These are phyloP conservation scores for Heterohyrax brucei DNA, from an alignment of 2,797 vertebrate genomes.

Conservation along the genomic window DNA sequence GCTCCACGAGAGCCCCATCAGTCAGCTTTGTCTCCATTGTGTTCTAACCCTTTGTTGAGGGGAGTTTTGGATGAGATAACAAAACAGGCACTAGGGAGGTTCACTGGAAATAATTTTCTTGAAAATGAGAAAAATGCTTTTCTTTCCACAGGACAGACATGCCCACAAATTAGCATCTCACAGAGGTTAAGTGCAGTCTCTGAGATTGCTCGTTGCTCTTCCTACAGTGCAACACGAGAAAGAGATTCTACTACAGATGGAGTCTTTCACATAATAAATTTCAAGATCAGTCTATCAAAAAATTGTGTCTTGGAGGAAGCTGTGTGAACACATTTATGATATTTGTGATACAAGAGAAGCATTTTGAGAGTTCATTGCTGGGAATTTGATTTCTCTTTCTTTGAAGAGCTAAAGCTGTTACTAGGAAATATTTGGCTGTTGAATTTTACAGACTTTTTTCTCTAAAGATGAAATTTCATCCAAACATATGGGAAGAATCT, in stretches of 20 bases:
- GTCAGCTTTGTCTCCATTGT: not conserved
- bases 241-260: not conserved
- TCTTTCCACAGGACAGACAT: not conserved
- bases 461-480: conserved; percentile 52
- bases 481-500: not conserved
- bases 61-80: not conserved
- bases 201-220: not conserved
- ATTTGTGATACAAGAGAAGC: conserved; percentile 24
- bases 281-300: conserved; percentile 65
- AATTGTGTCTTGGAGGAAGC: not conserved
- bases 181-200: conserved; percentile 64
- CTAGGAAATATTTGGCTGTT: conserved; percentile 16
- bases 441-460: conserved; percentile 22
- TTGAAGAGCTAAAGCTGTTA: conserved; percentile 28
- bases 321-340: not conserved
- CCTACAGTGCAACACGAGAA: not conserved
- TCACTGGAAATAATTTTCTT: conserved; percentile 46
- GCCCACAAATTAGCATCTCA: conserved; percentile 11
- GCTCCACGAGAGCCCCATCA: not conserved
- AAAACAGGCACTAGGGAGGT: not conserved
- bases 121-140: conserved; percentile 64
- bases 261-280: conserved; percentile 65
- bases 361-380: not conserved
- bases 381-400: conserved; percentile 30
- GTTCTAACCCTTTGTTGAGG: not conserved